Conservation (phyloP, 2,797 vertebrate genomes). For the Hydrocynus forskahlii region DNA sequence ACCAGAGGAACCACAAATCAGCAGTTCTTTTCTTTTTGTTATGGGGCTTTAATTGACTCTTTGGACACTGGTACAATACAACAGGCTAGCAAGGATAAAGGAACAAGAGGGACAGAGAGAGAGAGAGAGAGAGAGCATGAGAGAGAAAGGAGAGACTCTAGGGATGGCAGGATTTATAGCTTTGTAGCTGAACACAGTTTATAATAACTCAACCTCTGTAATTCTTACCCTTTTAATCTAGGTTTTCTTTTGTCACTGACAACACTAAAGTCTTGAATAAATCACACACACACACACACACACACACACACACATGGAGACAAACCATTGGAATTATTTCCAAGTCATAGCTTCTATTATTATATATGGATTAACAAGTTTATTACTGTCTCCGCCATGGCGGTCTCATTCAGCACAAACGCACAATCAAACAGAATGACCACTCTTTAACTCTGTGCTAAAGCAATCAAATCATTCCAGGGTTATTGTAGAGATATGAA, state of each 20-base stretch:
- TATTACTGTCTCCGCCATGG: neutral
- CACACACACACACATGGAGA: neutral
- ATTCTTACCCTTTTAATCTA: slow-evolving; percentile 49
- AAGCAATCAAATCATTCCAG: neutral
- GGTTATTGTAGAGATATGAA: neutral
- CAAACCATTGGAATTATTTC: neutral
- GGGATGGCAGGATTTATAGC: slow-evolving; percentile 44
- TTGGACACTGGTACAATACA: slow-evolving; percentile 28
- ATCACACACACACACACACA: slow-evolving; percentile 14
- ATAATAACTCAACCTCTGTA: slow-evolving; percentile 48
- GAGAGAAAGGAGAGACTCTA: slow-evolving; percentile 39
- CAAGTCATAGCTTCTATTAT: neutral
- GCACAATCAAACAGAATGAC: neutral
- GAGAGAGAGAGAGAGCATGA: slow-evolving; percentile 27
- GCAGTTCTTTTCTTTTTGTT: slow-evolving; percentile 14
- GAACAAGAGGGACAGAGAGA: slow-evolving; percentile 20
- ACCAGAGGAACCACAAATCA: slow-evolving; percentile 25
- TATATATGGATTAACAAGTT: neutral
- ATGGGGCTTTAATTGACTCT: slow-evolving; percentile 39
- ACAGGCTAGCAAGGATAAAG: slow-evolving; percentile 19
- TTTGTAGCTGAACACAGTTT: slow-evolving; percentile 38
- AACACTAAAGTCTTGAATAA: slow-evolving; percentile 26
- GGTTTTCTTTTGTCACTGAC: slow-evolving; percentile 44
- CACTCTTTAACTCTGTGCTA: neutral
- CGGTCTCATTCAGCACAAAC: neutral